Conservation (phyloP, 2,797 vertebrate genomes). For the Botia kubotai region DNA sequence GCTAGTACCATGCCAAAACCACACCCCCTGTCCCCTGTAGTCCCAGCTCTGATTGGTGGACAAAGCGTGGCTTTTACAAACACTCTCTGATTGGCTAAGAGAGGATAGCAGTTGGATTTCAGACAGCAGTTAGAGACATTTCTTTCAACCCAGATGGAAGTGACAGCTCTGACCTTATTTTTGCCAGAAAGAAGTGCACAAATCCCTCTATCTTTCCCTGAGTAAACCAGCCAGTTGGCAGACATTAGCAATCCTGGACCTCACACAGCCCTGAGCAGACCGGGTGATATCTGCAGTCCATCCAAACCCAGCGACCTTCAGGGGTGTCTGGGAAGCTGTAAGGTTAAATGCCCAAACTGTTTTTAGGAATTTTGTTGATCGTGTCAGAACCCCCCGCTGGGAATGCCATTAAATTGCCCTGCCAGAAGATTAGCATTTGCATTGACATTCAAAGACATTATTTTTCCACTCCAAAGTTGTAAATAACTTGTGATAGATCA, state of each 20-base stretch:
- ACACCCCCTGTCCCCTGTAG: conserved; percentile 9
- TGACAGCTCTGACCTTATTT: conserved; percentile 57
- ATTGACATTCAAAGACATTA: conserved; percentile 38
- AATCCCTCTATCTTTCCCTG: conserved; percentile 24
- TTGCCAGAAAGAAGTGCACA: conserved; percentile 25
- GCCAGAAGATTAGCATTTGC: conserved; percentile 38
- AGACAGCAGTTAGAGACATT: conserved; percentile 2
- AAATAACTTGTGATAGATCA: conserved; percentile 24
- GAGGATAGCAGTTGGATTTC: background rate
- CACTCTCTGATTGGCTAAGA: conserved; percentile 43
- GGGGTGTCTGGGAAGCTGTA: conserved; percentile 36
- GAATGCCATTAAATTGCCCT: conserved; percentile 23
- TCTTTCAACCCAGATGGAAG: conserved; percentile 52
- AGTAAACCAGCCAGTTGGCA: conserved; percentile 41
- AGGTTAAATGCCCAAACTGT: conserved; percentile 31
- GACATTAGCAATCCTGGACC: conserved; percentile 25
- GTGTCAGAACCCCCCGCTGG: conserved; percentile 28
- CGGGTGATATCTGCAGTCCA: conserved; percentile 43
- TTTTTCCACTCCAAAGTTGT: conserved; percentile 17
- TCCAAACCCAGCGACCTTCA: conserved; percentile 40
- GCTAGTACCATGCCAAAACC: conserved; percentile 12
- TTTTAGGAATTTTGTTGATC: conserved; percentile 32
- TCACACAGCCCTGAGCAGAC: conserved; percentile 11
- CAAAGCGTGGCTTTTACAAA: background rate
- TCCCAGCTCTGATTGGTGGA: conserved; percentile 13